Percentiles rank a stretch among this genome's conserved stretches.
Conservation (phyloP, 1,140 invertebrate genomes). For the Plodia interpunctella region DNA sequence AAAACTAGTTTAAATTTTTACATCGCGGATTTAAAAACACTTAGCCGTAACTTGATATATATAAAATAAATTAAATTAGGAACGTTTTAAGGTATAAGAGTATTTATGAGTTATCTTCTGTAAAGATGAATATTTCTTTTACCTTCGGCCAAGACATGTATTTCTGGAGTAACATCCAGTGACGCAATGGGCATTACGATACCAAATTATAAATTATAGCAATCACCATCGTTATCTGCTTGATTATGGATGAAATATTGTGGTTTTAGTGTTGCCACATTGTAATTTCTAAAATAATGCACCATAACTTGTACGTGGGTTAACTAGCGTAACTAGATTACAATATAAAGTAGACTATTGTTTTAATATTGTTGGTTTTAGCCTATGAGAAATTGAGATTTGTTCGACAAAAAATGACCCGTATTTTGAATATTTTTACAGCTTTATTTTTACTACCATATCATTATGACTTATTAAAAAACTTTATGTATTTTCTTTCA, state of each 20-base stretch:
- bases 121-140: slow-evolving; percentile 15
- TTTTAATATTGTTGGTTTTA: too few relatives aligned
- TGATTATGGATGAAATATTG: slow-evolving; percentile 28
- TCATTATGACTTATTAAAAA: too few relatives aligned
- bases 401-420: too few relatives aligned
- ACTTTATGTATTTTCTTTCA: too few relatives aligned
- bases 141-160: slow-evolving; percentile 21
- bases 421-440: too few relatives aligned
- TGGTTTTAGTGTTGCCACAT: slow-evolving; percentile 15
- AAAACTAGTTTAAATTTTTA: too few relatives aligned
- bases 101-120: neutral
- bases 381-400: too few relatives aligned
- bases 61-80: too few relatives aligned
- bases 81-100: too few relatives aligned
- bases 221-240: slow-evolving; percentile 35
- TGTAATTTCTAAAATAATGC: neutral
- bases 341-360: neutral
- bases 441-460: too few relatives aligned
- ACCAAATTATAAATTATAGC: slow-evolving; percentile 39
- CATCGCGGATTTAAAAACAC: too few relatives aligned
- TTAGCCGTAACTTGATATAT: too few relatives aligned
- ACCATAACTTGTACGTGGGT: neutral
- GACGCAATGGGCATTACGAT: slow-evolving; percentile 40
- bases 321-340: neutral
- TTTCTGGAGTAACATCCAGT: slow-evolving; percentile 43